Conservation (phyloP, 53 echinoderm and acorn worm species). For the Mesocentrotus franciscanus region DNA sequence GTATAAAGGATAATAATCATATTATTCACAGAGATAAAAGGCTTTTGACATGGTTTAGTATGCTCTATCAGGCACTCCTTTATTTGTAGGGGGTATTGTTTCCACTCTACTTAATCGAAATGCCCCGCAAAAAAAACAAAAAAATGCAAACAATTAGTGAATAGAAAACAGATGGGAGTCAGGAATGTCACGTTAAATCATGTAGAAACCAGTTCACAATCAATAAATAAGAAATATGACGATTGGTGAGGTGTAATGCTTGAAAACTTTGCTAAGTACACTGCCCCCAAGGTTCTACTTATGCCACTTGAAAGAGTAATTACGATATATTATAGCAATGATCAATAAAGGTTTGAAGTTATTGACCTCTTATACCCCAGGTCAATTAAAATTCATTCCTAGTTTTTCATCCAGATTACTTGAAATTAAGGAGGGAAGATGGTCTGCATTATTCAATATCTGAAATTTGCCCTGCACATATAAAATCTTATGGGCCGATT, state of each 20-base stretch:
- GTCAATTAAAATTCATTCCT: neutral
- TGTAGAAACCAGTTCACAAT: neutral
- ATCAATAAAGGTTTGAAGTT: neutral
- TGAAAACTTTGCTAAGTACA: neutral
- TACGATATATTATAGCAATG: neutral
- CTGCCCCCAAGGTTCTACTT: neutral
- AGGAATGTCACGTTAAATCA: constrained; percentile 20
- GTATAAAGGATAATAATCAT: neutral
- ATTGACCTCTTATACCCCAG: neutral
- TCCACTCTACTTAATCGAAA: constrained; percentile 28
- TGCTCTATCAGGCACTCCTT: neutral
- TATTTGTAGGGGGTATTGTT: neutral
- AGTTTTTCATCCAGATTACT: neutral
- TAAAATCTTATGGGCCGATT: too few relatives aligned
- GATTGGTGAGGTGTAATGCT: neutral
- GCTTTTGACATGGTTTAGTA: neutral
- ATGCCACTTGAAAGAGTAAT: neutral
- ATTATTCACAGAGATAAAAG: neutral
- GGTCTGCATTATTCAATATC: neutral
- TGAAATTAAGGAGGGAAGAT: neutral
- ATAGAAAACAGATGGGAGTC: constrained; percentile 40
- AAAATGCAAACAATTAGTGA: constrained; percentile 14
- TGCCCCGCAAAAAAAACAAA: neutral
- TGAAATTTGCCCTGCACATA: neutral
- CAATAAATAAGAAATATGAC: neutral